A percentile compares a stretch with the other conserved stretches of the same genome.
phyloP scores from a whole-genome alignment of 2,797 vertebrate species.

The Knipowitschia caucasica region DNA sequence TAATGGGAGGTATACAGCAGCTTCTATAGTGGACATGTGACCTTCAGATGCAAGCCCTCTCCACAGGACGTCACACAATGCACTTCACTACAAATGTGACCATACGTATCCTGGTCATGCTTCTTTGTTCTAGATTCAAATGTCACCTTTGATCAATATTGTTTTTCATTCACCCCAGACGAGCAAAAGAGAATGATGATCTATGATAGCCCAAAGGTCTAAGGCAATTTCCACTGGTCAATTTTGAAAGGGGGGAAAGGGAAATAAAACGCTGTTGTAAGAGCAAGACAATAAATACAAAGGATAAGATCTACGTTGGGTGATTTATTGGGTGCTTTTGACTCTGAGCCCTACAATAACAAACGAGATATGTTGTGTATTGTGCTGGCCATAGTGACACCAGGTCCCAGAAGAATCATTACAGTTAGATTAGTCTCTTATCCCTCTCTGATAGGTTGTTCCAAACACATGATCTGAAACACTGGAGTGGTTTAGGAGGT shows the following conservation, averaged over 20 bases:
- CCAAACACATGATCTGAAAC: conserved; percentile 41
- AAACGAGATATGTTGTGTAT: not conserved
- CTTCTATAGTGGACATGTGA: not conserved
- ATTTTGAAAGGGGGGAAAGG: conserved; percentile 21
- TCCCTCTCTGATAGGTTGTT: conserved; percentile 64
- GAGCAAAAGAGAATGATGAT: conserved; percentile 14
- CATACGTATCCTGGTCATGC: conserved; percentile 11
- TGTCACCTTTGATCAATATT: conserved; percentile 44
- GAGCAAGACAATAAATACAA: not conserved
- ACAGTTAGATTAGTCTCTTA: conserved; percentile 52
- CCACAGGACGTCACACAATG: conserved; percentile 11
- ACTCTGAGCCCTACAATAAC: conserved; percentile 3
- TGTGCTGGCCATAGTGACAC: conserved; percentile 8
- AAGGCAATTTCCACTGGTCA: conserved; percentile 31
- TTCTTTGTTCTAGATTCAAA: conserved; percentile 26
- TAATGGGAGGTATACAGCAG: not conserved
- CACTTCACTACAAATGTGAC: conserved; percentile 22
- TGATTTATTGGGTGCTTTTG: conserved; percentile 24
- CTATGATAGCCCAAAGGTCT: conserved; percentile 12
- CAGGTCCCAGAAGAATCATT: conserved; percentile 40
- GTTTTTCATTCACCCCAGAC: conserved; percentile 40
- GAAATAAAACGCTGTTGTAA: conserved; percentile 25
- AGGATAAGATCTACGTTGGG: not conserved
- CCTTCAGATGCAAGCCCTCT: not conserved
- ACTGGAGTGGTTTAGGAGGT: conserved; percentile 40